phyloP scores from a whole-genome alignment of 2,888 invertebrate species.

The Eupithecia exiguata region DNA sequence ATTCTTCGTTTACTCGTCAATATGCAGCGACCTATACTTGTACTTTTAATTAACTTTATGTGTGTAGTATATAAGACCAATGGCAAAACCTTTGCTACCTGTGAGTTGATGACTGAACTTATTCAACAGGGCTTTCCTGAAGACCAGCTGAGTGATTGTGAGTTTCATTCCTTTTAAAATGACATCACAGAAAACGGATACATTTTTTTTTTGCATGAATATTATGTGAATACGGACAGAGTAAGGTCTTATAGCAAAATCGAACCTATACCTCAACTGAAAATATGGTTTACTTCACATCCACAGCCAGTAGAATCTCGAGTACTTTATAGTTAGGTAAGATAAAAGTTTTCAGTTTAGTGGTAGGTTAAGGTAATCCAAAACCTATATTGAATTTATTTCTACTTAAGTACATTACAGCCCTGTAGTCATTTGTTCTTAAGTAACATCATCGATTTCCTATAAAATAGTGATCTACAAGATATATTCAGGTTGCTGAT shows the following conservation, averaged over 20 bases:
- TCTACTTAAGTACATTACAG: not conserved
- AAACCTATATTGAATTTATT: not conserved
- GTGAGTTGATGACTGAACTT: constrained; percentile 58
- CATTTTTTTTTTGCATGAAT: not conserved
- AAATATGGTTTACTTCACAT: not conserved
- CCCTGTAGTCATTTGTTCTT: not conserved
- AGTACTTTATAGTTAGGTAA: not conserved
- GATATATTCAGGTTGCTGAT: not conserved
- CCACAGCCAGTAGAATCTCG: not conserved
- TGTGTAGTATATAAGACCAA: constrained; percentile 36
- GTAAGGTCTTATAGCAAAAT: not conserved
- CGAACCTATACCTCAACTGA: not conserved
- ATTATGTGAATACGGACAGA: not conserved
- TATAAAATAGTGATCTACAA: not conserved
- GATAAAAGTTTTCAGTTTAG: not conserved
- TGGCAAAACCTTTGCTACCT: constrained; percentile 52
- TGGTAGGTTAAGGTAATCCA: not conserved
- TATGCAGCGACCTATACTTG: constrained; percentile 49
- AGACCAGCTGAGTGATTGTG: constrained; percentile 59
- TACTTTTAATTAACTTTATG: constrained; percentile 34
- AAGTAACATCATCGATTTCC: not conserved
- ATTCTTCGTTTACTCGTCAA: constrained; percentile 43
- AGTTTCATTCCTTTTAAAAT: constrained; percentile 42
- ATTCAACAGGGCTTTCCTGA: constrained; percentile 58
- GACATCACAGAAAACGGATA: not conserved